These are phyloP conservation scores for Boleophthalmus pectinirostris DNA, from an alignment of 2,113 vertebrate species.

Conservation along the genomic window DNA sequence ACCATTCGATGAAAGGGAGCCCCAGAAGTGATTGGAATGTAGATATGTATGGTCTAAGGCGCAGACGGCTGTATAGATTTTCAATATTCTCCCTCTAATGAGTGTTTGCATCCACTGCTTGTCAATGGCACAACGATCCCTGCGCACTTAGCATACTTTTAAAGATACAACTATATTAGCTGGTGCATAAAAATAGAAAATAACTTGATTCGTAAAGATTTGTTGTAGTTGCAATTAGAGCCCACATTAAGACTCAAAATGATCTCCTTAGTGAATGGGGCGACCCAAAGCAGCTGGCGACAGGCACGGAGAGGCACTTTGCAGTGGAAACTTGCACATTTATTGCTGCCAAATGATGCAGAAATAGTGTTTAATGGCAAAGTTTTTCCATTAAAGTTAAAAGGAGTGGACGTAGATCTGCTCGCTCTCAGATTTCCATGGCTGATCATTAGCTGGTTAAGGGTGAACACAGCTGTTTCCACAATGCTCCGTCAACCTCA, in stretches of 20 bases:
- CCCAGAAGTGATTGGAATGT: slow-evolving; percentile 41
- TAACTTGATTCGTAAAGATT: slow-evolving; percentile 17
- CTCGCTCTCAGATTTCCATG: slow-evolving; percentile 31
- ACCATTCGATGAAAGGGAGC: slow-evolving; percentile 52
- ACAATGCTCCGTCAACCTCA: slow-evolving; percentile 28
- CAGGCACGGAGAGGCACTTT: slow-evolving; percentile 40
- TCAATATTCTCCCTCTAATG: slow-evolving; percentile 57
- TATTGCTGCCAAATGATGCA: slow-evolving; percentile 50
- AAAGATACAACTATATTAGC: slow-evolving; percentile 24
- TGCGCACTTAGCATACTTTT: slow-evolving; percentile 38
- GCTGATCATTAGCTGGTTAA: slow-evolving; percentile 52
- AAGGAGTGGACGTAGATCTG: slow-evolving; percentile 21
- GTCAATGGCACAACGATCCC: slow-evolving; percentile 46
- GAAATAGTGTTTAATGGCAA: slow-evolving; percentile 46
- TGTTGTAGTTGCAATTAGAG: slow-evolving; percentile 25
- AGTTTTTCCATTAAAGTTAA: slow-evolving; percentile 39
- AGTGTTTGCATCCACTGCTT: slow-evolving; percentile 48
- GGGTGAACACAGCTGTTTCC: slow-evolving; percentile 59
- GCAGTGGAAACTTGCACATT: slow-evolving; percentile 36
- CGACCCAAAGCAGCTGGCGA: slow-evolving; percentile 55
- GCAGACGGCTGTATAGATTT: slow-evolving; percentile 58
- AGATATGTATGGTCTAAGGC: slow-evolving; percentile 39
- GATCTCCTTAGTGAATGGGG: slow-evolving; percentile 40
- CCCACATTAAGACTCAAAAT: slow-evolving; percentile 6
- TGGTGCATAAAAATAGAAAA: slow-evolving; percentile 18